Evolutionary conservation across 2,113 vertebrate genomes (phyloP).

Genomic region (Myxocyprinus asiaticus): DNA sequence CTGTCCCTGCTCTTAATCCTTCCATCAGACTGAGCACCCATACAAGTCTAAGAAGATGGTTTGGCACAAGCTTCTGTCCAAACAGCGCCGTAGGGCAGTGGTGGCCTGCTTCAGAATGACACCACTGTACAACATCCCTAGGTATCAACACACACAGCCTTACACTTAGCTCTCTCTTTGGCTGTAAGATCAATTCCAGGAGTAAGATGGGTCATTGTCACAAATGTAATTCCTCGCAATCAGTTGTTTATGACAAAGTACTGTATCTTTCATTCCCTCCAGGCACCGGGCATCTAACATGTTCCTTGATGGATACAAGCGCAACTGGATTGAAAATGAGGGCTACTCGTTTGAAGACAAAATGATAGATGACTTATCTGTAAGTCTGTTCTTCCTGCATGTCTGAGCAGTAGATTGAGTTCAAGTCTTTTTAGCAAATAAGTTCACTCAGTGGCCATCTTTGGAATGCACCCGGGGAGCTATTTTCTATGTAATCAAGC

Average conservation of each 20-base stretch:
- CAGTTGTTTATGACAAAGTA: no score
- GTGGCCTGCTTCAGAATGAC: constrained; percentile 97
- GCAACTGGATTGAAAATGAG: constrained; percentile 84
- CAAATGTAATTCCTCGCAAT: no score
- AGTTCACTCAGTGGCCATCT: no score
- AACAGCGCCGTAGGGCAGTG: constrained; percentile 89
- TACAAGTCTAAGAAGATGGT: constrained; percentile 94
- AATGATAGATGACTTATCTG: constrained; percentile 92
- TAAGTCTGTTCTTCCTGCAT: constrained; percentile 57
- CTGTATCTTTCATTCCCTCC: not conserved
- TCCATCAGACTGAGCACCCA: constrained; percentile 84
- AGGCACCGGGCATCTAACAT: constrained; percentile 92
- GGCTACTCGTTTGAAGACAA: constrained; percentile 91
- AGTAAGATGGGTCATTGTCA: no score
- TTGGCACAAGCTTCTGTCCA: constrained; percentile 94
- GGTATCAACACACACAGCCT: constrained; percentile 60
- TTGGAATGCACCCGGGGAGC: no score
- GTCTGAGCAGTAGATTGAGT: no score
- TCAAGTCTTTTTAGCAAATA: no score
- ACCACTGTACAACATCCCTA: constrained; percentile 89
- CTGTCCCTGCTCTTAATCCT: not conserved
- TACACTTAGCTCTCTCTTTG: no score
- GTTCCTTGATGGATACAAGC: constrained; percentile 90
- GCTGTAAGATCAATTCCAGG: no score
- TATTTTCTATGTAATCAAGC: no score